Base-by-base conservation (phyloP, 2,888 invertebrate species). In the Limnephilus rhombicus region DNA sequence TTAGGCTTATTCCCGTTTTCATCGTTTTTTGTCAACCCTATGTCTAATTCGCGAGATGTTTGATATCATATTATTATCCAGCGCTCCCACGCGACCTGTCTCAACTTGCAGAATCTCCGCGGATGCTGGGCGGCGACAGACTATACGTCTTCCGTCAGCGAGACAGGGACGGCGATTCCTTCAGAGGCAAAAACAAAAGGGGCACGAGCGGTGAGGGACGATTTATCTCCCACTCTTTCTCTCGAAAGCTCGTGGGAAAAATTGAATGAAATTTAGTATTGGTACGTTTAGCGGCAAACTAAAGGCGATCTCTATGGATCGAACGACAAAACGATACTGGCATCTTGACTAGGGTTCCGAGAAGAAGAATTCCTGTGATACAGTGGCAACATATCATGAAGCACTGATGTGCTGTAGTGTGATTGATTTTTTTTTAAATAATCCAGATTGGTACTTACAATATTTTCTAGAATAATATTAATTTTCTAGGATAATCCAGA, bases 1-100 rank as follows among this genome's bases (percentile, higher is more conserved):
- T 82, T 15, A 2, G 18, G 7, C 4, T 34, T 29, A 15, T 15
- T 31, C 18, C 34, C 2, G 18, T 34, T 31, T 29, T 34, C 12
- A 15, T 82, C 4, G 13, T 13, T 82, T 18, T 86, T 86, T 29
- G 85, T 12, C 87, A 87, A 29, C 87, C 87, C 87, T 87, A 31
- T 87, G 13, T 68, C 34, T 15, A 82, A 82, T 29, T 82, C 68
- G 87, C 87, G 87, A 53, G 86, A 86, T 37, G 45, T 29, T 29
- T 41, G 45, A 86, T 68, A 68, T 68, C n/a, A 68, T 68, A 68
- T 68, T 68, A 68, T 68, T 41, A 90, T 83, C 90, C 31, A 49
- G 53, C 37, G 91, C 41, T 87, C 91, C 91, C 91, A 91, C 91
- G 91, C 90, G 90, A 87, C 91, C 41, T 80, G 87, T 91, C 81